Conservation (phyloP, 1,140 invertebrate species). For the Myzus persicae region DNA sequence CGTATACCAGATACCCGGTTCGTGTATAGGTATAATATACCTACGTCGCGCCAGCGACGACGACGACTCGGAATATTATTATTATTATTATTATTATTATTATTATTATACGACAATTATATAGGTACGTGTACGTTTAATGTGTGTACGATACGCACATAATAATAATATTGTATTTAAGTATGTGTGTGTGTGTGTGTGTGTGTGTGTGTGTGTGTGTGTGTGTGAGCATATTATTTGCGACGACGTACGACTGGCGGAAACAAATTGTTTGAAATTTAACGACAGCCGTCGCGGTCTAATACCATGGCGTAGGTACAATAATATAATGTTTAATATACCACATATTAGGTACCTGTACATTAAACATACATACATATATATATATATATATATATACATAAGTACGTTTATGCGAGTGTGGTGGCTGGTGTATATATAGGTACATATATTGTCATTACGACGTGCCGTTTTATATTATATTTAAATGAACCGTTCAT, state of each 20-base stretch:
- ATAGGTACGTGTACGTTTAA: background rate
- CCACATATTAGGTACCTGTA: background rate
- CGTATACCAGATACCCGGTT: background rate
- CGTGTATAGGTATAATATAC: too few species aligned
- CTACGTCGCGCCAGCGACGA: too few species aligned
- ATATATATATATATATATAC: too few species aligned
- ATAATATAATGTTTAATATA: too few species aligned
- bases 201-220: background rate
- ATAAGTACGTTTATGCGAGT: too few species aligned
- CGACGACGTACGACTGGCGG: background rate
- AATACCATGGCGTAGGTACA: too few species aligned
- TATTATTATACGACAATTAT: background rate
- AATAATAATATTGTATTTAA: background rate
- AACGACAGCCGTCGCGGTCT: background rate
- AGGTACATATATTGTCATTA: background rate
- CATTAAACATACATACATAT: too few species aligned
- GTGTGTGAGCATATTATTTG: too few species aligned
- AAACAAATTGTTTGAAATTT: constrained; percentile 22
- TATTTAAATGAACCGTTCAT: background rate
- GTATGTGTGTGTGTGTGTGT: background rate
- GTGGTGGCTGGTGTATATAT: background rate
- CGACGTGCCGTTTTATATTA: constrained; percentile 1
- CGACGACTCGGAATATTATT: background rate
- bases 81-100: too few species aligned
- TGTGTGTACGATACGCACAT: background rate